phyloP scores from a whole-genome alignment of 2,797 vertebrate genomes.

The Nannoperca obscura region DNA sequence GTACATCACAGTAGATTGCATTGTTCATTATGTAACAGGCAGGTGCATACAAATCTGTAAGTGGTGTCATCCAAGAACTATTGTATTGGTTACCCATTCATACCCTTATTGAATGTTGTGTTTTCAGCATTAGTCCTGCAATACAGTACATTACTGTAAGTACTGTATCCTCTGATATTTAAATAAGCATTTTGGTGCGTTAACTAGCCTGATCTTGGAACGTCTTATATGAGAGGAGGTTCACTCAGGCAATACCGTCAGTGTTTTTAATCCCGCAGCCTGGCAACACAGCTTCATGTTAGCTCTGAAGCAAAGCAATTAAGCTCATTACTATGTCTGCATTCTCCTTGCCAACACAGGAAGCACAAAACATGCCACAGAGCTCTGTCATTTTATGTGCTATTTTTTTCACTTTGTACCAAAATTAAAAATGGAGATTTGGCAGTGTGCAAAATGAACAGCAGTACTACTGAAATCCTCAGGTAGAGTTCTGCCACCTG shows the following conservation, averaged over 20 bases:
- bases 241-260: slow-evolving; percentile 33
- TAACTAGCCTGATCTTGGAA: slow-evolving; percentile 40
- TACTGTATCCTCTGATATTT: slow-evolving; percentile 9
- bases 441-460: slow-evolving; percentile 34
- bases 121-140: background rate
- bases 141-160: background rate
- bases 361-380: slow-evolving; percentile 38
- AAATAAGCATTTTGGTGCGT: slow-evolving; percentile 16
- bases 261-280: slow-evolving; percentile 64
- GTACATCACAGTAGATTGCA: background rate
- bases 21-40: slow-evolving; percentile 1
- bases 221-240: slow-evolving; percentile 40
- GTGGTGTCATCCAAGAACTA: background rate
- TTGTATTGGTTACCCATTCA: background rate
- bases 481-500: background rate
- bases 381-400: slow-evolving; percentile 45
- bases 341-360: slow-evolving; percentile 62
- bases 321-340: slow-evolving; percentile 72
- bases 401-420: slow-evolving; percentile 49
- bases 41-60: background rate
- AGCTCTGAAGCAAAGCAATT: slow-evolving; percentile 69
- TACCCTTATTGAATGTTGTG: background rate
- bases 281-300: slow-evolving; percentile 57
- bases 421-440: slow-evolving; percentile 50
- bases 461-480: background rate